phyloP scores from a whole-genome alignment of 1,140 invertebrate genomes.

The Streblospio benedicti region DNA sequence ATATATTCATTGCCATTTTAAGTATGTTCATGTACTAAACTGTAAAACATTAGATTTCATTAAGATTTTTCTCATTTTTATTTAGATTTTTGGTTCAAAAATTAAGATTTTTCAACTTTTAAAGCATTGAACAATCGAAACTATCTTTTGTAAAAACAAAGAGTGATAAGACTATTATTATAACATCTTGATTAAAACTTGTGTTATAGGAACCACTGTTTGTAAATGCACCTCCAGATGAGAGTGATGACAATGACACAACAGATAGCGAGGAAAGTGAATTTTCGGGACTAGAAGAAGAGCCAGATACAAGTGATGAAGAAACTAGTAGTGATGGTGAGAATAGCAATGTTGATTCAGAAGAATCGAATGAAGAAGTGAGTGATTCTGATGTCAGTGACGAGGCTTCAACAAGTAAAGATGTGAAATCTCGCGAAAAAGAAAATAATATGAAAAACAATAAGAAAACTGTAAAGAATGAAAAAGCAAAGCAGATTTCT shows the following conservation, averaged over 20 bases:
- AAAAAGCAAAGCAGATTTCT: conserved; percentile 2
- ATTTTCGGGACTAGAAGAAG: conserved; percentile 42
- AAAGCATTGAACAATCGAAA: too few relatives aligned
- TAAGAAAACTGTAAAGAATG: conserved; percentile 1
- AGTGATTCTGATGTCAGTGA: conserved; percentile 1
- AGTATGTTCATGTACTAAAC: too few relatives aligned
- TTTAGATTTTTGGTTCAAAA: too few relatives aligned
- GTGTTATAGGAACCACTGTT: too few relatives aligned
- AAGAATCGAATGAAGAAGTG: conserved; percentile 19
- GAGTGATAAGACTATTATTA: too few relatives aligned
- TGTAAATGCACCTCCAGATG: conserved; percentile 23
- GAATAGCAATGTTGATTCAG: conserved; percentile 12
- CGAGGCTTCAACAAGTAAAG: not conserved
- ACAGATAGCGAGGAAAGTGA: conserved; percentile 41
- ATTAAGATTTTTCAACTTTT: too few relatives aligned
- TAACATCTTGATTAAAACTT: too few relatives aligned
- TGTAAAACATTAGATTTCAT: too few relatives aligned
- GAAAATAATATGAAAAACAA: not conserved
- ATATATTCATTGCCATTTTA: too few relatives aligned
- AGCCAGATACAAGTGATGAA: conserved; percentile 20
- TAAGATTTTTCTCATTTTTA: too few relatives aligned
- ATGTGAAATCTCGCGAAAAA: not conserved
- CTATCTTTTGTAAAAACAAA: too few relatives aligned
- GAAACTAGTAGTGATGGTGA: conserved; percentile 9
- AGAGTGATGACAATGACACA: conserved; percentile 19